phyloP scores from a whole-genome alignment of 2,888 invertebrate species.

The Sepioteuthis lessoniana region DNA sequence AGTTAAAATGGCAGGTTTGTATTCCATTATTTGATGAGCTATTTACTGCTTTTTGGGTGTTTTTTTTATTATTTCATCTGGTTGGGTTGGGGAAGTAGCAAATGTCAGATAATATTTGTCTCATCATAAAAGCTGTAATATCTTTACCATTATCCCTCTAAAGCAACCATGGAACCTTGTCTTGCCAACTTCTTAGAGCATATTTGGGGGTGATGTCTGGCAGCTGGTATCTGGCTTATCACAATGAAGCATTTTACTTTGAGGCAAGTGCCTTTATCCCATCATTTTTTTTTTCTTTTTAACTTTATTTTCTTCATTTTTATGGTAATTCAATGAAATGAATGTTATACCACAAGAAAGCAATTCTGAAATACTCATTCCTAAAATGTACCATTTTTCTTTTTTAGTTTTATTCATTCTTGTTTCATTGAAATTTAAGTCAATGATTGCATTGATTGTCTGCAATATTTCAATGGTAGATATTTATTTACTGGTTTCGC shows the following conservation, averaged over 20 bases:
- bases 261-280: neutral
- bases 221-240: constrained; percentile 10
- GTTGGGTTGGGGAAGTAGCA: neutral
- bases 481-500: neutral
- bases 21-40: neutral
- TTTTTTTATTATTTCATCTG: neutral
- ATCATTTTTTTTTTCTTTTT: neutral
- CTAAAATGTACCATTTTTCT: neutral
- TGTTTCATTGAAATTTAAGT: constrained; percentile 10
- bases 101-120: neutral
- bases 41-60: neutral
- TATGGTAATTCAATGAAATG: neutral
- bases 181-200: constrained; percentile 4
- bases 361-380: neutral
- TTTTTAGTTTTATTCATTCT: neutral
- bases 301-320: neutral
- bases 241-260: neutral
- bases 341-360: neutral
- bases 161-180: constrained; percentile 1
- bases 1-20: neutral
- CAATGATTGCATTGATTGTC: neutral
- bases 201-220: constrained; percentile 2
- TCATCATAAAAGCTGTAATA: neutral
- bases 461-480: neutral
- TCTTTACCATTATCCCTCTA: neutral